Conservation (phyloP, 1,140 invertebrate species). For the Leptinotarsa texana region DNA sequence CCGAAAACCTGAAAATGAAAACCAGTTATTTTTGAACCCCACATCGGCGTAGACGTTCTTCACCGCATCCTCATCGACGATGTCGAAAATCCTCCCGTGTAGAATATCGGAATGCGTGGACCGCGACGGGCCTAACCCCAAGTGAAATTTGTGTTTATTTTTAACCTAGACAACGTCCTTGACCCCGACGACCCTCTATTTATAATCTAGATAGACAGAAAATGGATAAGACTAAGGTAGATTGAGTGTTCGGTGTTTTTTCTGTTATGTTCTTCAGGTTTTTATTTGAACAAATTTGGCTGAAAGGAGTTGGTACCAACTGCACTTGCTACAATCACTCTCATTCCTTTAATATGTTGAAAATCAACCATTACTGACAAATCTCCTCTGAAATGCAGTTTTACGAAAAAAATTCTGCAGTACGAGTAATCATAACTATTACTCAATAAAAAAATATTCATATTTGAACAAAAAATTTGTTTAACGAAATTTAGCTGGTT, state of each 20-base stretch:
- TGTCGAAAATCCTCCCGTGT: slow-evolving; percentile 15
- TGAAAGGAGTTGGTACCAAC: background rate
- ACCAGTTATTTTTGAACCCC: slow-evolving; percentile 38
- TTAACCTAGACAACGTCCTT: slow-evolving; percentile 29
- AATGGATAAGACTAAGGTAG: slow-evolving; percentile 35
- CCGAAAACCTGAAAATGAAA: slow-evolving; percentile 34
- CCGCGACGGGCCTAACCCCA: slow-evolving; percentile 17
- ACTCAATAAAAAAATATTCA: no score
- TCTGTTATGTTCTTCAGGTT: background rate
- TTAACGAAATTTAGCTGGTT: no score
- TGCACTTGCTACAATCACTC: no score
- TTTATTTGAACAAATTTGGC: background rate
- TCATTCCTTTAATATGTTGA: no score
- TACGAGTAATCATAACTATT: no score
- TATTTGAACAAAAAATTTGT: no score
- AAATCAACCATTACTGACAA: no score
- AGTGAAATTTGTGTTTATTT: slow-evolving; percentile 37
- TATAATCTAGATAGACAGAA: slow-evolving; percentile 30
- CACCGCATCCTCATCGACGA: slow-evolving; percentile 18
- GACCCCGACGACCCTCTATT: slow-evolving; percentile 36
- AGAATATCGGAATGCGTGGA: background rate
- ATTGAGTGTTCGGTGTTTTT: slow-evolving; percentile 37
- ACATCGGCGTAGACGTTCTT: slow-evolving; percentile 28
- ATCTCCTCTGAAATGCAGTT: no score
- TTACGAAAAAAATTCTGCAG: no score